Evolutionary conservation across 2,113 vertebrate genomes (phyloP), one percentile per base, ranked within the genome.

Genomic region (Osmerus mordax): DNA sequence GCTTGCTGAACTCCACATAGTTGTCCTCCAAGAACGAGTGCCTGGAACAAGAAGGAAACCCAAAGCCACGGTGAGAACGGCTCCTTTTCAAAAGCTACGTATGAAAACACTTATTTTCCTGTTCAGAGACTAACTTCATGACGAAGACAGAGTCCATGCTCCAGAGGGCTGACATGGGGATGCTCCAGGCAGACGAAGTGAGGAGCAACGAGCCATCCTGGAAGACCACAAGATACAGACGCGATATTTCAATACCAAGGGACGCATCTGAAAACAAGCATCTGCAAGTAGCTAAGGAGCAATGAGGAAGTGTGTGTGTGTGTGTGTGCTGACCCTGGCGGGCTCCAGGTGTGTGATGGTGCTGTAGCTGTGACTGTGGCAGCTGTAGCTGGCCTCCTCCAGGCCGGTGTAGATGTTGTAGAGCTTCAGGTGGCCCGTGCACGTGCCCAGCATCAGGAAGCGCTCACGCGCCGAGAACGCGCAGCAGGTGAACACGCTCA

Each of bases 1-100:
- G 95, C 88, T 97, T 98, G 87, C 97, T 98, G 92, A 99, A 99
- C 86, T 99, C 97, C 63, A 99, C 96, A 66, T 98, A 96, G 81
- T 98, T 94, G 81, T 99, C 97, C 75, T 99, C 96, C 36, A 91
- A 90, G 82, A 98, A 99, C 9, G 95, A 97, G 91, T 95, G 94
- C 80, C 97, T 99, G 83, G 8, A 65, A 51, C n/a, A 11, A 4
- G 36, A 3, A 21, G n/a, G 11, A 63, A 14, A 14, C 14, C 0
- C 54, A 28, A 41, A 52, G 14, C 4, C 4, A 67, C 0, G 32
- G 9, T 18, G 12, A 16, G 41, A 47, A 5, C 4, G 32, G 32
- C 7, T 36, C 41, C 41, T 47, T 47, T 47, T 47, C 41, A 11
- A 47, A 47, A 47, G 41, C 1, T 9, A 5, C 41, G 2, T 11